phyloP scores from a whole-genome alignment of 1,140 invertebrate genomes.

The Trissolcus basalis region DNA sequence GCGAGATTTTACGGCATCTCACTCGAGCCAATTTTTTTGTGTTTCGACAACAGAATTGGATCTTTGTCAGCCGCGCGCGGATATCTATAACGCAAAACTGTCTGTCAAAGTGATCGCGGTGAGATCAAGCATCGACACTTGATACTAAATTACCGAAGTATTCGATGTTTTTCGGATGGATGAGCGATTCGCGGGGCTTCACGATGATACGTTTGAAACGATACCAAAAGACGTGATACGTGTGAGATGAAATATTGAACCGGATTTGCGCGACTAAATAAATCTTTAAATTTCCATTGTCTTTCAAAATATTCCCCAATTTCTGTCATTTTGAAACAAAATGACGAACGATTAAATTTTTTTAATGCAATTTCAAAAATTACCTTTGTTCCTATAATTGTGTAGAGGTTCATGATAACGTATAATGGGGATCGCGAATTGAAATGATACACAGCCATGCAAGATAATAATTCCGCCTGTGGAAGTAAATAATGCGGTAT shows the following conservation, averaged over 20 bases:
- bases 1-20: background rate
- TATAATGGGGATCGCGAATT: background rate
- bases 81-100: slow-evolving; percentile 32
- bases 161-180: slow-evolving; percentile 32
- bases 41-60: background rate
- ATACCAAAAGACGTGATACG: slow-evolving; percentile 20
- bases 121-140: slow-evolving; percentile 32
- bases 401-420: too few species aligned
- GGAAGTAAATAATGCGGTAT: background rate
- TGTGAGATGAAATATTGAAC: slow-evolving; percentile 23
- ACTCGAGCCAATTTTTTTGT: background rate
- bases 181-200: slow-evolving; percentile 29
- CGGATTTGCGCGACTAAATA: background rate
- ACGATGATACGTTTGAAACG: slow-evolving; percentile 18
- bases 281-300: background rate
- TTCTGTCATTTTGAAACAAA: too few species aligned
- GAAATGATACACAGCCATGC: background rate
- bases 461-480: background rate
- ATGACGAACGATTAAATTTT: too few species aligned
- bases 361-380: too few species aligned
- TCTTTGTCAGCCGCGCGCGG: background rate
- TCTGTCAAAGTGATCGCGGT: slow-evolving; percentile 30
- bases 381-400: too few species aligned
- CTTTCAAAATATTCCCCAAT: too few species aligned
- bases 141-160: slow-evolving; percentile 36